Evolutionary conservation across 2,797 vertebrate genomes (phyloP), one percentile per base, ranked within the genome.

Genomic region (Sphenopsis melanotis): DNA sequence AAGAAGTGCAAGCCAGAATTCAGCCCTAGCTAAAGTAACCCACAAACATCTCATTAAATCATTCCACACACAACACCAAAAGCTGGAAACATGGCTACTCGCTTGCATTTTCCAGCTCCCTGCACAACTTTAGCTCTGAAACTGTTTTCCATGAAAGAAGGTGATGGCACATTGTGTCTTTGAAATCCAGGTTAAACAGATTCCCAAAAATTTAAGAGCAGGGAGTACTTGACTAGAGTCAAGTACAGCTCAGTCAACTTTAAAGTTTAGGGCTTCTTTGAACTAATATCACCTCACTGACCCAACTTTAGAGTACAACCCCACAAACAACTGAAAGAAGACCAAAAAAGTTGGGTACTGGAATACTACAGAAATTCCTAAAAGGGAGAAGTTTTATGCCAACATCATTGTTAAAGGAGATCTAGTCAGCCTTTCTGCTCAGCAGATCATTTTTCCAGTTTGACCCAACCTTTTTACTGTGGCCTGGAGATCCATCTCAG

Each of bases 1-100:
- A 81, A 65, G 83, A 66, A 84, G 21, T 59, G 29, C 50, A 80
- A 94, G 68, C 68, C 89, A 96, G 74, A 84, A 92, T 92, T 87
- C 77, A 91, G 34, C 17, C 57, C 15, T 53, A 30, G 47, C 76
- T 85, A 78, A 86, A 91, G 59, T 44, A 91, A 74, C 84, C 89
- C 83, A 55, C 86, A 93, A 95, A 83, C 26, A 92, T 94, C 79
- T 81, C 87, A 89, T 92, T 76, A 88, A 89, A 80, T 74, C 75
- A 34, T 80, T 84, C 23, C 18, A 68, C 59, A 46, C 37, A 66
- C 26, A 34, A 9, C 53, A 81, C 60, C 69, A 83, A 84, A 81
- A 79, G 21, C 60, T 93, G 56, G 70, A 84, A 76, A 59, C 49
- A 46, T 11, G 34, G 15, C 44, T 77, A 30, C 0, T 0, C 0